Base-by-base conservation (phyloP, 2,888 invertebrate genomes). In the Amphiduros pacificus region DNA sequence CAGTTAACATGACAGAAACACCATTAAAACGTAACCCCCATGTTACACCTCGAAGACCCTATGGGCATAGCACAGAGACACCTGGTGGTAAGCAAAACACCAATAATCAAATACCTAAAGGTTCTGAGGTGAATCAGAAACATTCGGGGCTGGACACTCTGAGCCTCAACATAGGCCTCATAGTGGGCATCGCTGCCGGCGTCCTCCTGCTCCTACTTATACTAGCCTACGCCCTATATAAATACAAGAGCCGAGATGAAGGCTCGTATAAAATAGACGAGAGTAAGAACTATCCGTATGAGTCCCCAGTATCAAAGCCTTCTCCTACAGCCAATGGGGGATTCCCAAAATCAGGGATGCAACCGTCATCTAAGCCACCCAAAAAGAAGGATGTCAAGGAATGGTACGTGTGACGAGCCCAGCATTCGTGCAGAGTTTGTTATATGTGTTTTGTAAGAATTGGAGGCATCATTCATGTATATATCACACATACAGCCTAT, bases 211-310 rank as follows among this genome's bases (percentile, higher is more conserved):
- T 83, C 28, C 88, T 97, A 64, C 87, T 94, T 63, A 92, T 96
- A 73, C 87, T 95, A 73, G 93, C 93, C 85, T 91, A 93, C 61
- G 77, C 77, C 20, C 64, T 81, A 53, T 80, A 78, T 69, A 80
- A 81, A 67, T 80, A 78, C 62, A 73, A 76, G 29, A 75, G 76
- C 79, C 88, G 92, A 66, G 89, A 92, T 56, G 93, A 94, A 80
- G 90, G 91, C n/a, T 90, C 91, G 60, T 96, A 94, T 82, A 96
- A 95, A 83, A 91, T 94, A 64, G 94, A 95, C 76, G 92, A 94
- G 73, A 90, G 89, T 77, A 89, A 90, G 77, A 89, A 88, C 76
- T 88, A 88, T 73, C 72, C 75, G 24, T 73, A 74, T 61, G 64
- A 62, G 26, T 40, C 56, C 26, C 65, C 75, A 62, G 74, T 76